phyloP scores from a whole-genome alignment of 2,113 vertebrate species.

The Meriones unguiculatus region DNA sequence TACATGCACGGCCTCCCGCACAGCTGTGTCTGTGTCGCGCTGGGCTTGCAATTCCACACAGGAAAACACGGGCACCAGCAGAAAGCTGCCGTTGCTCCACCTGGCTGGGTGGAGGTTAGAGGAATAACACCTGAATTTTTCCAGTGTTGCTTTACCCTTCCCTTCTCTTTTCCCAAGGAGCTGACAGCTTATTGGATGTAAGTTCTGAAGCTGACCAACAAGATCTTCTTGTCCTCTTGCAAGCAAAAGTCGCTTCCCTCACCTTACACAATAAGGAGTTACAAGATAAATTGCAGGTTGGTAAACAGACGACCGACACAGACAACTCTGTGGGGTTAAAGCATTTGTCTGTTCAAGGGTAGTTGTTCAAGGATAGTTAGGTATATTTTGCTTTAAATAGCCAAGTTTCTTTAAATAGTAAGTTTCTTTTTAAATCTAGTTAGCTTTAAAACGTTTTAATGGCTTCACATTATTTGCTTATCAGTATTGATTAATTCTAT shows the following conservation, averaged over 20 bases:
- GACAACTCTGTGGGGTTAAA: not conserved
- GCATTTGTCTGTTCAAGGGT: not conserved
- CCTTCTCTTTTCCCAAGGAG: conserved; percentile 79
- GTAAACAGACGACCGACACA: not conserved
- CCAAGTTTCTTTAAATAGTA: no score
- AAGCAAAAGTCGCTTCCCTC: conserved; percentile 94
- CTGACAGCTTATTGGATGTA: conserved; percentile 87
- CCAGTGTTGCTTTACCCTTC: not conserved
- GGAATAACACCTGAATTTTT: not conserved
- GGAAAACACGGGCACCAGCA: not conserved
- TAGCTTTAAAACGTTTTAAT: not conserved
- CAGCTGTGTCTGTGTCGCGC: no score
- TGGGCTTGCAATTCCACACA: not conserved
- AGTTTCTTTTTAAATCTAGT: conserved; percentile 20
- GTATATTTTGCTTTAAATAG: not conserved
- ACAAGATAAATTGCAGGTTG: conserved; percentile 93
- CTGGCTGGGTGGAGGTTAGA: not conserved
- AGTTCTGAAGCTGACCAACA: conserved; percentile 89
- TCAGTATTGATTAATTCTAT: conserved; percentile 4
- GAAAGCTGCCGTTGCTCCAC: not conserved
- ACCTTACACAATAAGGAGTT: conserved; percentile 96
- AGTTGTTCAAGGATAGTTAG: conserved; percentile 10
- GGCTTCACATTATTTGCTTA: conserved; percentile 27
- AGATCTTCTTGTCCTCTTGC: conserved; percentile 91
- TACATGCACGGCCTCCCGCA: not conserved